Conservation (phyloP, 2,888 invertebrate genomes). For the Drosophila subquinaria region DNA sequence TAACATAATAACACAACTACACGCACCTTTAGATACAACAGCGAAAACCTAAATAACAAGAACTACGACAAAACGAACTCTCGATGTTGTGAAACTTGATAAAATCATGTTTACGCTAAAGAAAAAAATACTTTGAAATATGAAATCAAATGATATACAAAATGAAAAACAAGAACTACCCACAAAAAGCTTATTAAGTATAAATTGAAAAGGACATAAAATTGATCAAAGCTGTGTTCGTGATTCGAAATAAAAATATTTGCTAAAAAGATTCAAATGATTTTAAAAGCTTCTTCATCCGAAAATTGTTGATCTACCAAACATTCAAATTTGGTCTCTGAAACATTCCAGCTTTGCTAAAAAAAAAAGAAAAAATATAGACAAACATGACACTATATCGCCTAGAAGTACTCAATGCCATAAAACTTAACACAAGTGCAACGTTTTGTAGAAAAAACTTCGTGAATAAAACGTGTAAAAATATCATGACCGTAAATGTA, state of each 20-base stretch:
- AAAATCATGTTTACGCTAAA: slow-evolving; percentile 82
- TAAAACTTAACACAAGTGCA: slow-evolving; percentile 62
- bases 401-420: slow-evolving; percentile 64
- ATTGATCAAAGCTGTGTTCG: slow-evolving; percentile 31
- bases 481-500: slow-evolving; percentile 67
- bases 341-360: slow-evolving; percentile 55
- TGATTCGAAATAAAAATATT: slow-evolving; percentile 14
- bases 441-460: slow-evolving; percentile 74
- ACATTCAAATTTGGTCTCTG: slow-evolving; percentile 22
- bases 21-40: slow-evolving; percentile 47
- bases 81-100: slow-evolving; percentile 86
- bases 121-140: slow-evolving; percentile 35
- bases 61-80: slow-evolving; percentile 83
- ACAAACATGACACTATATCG: slow-evolving; percentile 50
- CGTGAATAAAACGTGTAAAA: slow-evolving; percentile 44
- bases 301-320: slow-evolving; percentile 6
- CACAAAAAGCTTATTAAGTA: slow-evolving; percentile 46
- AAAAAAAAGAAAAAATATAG: slow-evolving; percentile 5
- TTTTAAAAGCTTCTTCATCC: slow-evolving; percentile 10
- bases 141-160: slow-evolving; percentile 48
- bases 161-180: slow-evolving; percentile 46
- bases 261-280: slow-evolving; percentile 2
- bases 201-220: slow-evolving; percentile 36
- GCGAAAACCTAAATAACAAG: slow-evolving; percentile 62
- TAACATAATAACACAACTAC: slow-evolving; percentile 20